Conservation (phyloP, 2,797 vertebrate species). For the Parambassis ranga region DNA sequence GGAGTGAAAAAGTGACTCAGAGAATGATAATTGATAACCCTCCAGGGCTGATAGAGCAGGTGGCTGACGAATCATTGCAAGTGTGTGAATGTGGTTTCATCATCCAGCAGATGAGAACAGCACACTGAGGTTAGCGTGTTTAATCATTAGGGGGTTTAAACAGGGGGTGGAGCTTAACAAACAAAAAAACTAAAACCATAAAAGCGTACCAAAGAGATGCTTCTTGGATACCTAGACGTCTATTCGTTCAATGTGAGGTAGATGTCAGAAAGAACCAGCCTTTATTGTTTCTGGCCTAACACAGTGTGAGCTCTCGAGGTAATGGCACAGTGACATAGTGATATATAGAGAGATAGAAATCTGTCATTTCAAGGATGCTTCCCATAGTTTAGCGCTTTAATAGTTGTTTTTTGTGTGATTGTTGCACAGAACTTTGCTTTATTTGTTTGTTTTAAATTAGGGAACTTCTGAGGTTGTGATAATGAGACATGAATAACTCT, state of each 20-base stretch:
- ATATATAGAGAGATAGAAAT: no score
- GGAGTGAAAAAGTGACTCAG: neutral
- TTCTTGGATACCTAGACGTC: neutral
- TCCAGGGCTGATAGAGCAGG: conserved; percentile 30
- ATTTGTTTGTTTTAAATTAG: no score
- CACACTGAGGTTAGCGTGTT: conserved; percentile 7
- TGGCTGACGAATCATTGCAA: conserved; percentile 40
- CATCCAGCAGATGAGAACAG: conserved; percentile 29
- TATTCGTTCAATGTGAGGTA: neutral
- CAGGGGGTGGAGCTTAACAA: neutral
- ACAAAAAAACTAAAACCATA: no score
- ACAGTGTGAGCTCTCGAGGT: no score
- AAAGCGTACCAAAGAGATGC: neutral
- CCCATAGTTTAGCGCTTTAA: no score
- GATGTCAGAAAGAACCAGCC: neutral
- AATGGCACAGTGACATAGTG: no score
- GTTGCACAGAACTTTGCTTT: no score
- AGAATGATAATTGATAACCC: conserved; percentile 48
- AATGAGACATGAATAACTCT: neutral
- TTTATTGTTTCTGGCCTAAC: no score
- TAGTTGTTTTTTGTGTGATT: no score
- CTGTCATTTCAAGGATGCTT: no score
- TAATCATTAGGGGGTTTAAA: conserved; percentile 8
- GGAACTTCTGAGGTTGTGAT: neutral
- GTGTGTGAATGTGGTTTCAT: conserved; percentile 42